Evolutionary conservation across 2,113 vertebrate species (phyloP).

Genomic region (Scytalopus superciliaris): DNA sequence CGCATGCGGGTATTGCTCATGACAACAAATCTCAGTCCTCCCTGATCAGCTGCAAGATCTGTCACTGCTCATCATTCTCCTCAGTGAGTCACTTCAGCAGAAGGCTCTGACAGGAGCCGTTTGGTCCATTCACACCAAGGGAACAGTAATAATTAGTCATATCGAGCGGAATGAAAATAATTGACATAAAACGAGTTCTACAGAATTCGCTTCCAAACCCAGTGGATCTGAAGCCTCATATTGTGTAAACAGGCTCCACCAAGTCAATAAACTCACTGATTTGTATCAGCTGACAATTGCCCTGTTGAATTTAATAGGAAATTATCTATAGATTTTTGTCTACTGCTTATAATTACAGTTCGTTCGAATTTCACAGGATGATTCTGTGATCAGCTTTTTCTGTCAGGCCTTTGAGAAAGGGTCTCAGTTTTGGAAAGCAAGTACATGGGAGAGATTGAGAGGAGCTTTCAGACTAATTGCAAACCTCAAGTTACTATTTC

Average conservation of each 20-base stretch:
- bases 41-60: background rate
- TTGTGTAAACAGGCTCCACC: background rate
- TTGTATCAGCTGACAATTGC: constrained; percentile 2
- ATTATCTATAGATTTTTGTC: constrained; percentile 30
- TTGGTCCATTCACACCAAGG: constrained; percentile 1
- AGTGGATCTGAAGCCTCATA: background rate
- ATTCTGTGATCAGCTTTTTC: background rate
- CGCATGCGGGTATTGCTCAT: rapidly evolving
- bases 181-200: background rate
- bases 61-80: background rate
- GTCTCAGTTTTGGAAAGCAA: background rate
- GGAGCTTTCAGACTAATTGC: background rate
- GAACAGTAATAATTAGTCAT: constrained; percentile 17
- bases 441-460: background rate
- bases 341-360: constrained; percentile 8
- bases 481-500: background rate
- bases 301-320: constrained; percentile 22
- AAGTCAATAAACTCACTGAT: background rate
- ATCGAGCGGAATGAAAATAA: background rate
- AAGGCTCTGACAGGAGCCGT: background rate
- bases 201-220: background rate
- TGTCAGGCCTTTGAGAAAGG: background rate
- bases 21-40: background rate
- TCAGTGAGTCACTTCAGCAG: constrained; percentile 10
- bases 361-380: background rate